A percentile compares a stretch with the other conserved stretches of the same genome.
These are phyloP conservation scores for Tretioscincus oriximinensis DNA, from an alignment of 2,113 vertebrate genomes.

Conservation along the genomic window DNA sequence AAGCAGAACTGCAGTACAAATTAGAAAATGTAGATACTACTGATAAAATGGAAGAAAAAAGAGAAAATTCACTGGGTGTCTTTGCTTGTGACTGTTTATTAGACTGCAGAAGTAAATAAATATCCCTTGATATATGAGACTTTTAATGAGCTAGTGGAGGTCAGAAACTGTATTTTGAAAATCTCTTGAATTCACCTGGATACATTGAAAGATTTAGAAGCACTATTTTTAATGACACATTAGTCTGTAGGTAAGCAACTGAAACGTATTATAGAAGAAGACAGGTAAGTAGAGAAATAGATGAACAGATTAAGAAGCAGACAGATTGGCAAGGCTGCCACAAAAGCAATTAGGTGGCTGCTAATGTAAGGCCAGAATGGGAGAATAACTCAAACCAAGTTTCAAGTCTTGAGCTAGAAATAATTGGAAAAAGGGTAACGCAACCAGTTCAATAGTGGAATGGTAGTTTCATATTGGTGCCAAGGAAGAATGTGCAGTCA, in stretches of 20 bases:
- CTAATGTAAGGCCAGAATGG: background rate
- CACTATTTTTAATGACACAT: no score
- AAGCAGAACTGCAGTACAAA: background rate
- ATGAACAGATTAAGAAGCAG: background rate
- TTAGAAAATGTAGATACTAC: background rate
- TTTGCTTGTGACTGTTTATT: background rate
- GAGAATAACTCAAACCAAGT: background rate
- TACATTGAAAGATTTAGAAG: background rate
- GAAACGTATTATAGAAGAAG: background rate
- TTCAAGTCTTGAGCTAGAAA: background rate
- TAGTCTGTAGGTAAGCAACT: background rate
- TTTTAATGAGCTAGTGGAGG: background rate
- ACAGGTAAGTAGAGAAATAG: background rate
- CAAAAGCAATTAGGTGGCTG: background rate
- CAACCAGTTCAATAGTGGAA: background rate
- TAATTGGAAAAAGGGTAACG: background rate
- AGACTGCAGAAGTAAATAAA: background rate
- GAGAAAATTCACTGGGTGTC: background rate
- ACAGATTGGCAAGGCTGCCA: background rate
- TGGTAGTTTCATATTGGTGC: background rate
- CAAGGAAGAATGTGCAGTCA: background rate
- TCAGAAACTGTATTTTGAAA: background rate
- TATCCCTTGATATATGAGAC: background rate
- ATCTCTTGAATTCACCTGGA: background rate
- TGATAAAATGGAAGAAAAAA: no score